Evolutionary conservation across 2,797 vertebrate species (phyloP), one percentile per base, ranked within the genome.

Genomic region (Sphenopsis melanotis): DNA sequence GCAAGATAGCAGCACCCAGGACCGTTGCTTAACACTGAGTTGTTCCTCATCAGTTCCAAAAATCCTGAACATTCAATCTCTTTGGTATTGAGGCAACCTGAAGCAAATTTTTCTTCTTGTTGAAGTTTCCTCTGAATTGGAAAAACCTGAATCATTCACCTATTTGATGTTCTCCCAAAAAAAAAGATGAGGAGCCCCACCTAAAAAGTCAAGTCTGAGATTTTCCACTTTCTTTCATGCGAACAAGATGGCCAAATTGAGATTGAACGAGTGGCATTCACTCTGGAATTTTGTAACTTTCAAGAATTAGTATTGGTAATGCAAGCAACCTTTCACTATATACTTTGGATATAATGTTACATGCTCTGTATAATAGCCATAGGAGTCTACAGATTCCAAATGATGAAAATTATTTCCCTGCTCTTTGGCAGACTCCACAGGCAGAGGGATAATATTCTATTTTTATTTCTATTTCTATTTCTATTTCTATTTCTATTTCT

Each of bases 391-490:
- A 75, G 30, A 85, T 60, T 72, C 50, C 70, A 94, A 88, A 42
- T 46, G 30, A 39, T 34, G 61, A 78, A 86, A 83, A 72, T 86
- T 3, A 65, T 72, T 95, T 93, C 78, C 75, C 68, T 41, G 29
- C 44, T 83, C 56, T 50, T 92, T 94, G 92, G 87, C 91, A 83
- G 78, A 52, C n/a, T 76, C 20, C 21, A 30, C 29, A 78, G 22
- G 44, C 93, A 91, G 76, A 87, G 70, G 87, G 60, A 87, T 89
- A 92, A 60, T 69, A 87, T 90, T 77, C 55, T 76, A 27, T 85
- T 37, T 71, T 32, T 80, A 2, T 76, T 93, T 93, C 63, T 91
- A 2, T 76, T 93, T 93, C 63, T 91, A 37, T 37, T 37, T 71
- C 34, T 80, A 2, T 76, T 93, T 93, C 63, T 91, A 2, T 76